Percentiles rank a stretch among this genome's conserved stretches.
phyloP scores from a whole-genome alignment of 2,113 vertebrate genomes.

The Trichechus manatus region DNA sequence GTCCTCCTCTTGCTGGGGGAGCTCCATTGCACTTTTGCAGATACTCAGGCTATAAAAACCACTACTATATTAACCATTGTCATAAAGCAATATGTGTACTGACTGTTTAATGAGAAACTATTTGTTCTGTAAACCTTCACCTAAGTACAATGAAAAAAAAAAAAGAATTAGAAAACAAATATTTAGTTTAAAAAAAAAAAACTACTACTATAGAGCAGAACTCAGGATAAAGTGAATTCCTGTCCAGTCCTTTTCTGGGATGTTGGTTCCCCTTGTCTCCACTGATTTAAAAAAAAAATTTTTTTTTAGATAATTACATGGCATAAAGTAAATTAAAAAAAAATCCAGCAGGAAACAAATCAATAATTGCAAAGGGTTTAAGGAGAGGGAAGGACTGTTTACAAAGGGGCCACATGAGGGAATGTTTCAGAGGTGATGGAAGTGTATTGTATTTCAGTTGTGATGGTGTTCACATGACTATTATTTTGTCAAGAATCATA shows the following conservation, averaged over 20 bases:
- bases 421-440: background rate
- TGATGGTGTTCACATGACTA: slow-evolving; percentile 18
- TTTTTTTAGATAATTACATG: slow-evolving; percentile 6
- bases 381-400: background rate
- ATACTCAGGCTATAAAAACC: background rate
- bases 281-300: slow-evolving; percentile 36
- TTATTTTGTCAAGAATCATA: slow-evolving; percentile 45
- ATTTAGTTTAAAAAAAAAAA: background rate
- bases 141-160: no score
- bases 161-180: no score
- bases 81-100: no score
- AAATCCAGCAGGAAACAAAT: background rate
- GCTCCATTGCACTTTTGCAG: background rate
- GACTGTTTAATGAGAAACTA: no score
- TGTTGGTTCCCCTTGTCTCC: background rate
- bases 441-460: background rate
- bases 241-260: background rate
- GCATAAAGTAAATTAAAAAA: slow-evolving; percentile 13
- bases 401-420: background rate
- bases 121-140: no score
- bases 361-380: background rate
- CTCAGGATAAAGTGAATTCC: slow-evolving; percentile 13
- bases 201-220: background rate
- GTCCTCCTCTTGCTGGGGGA: background rate
- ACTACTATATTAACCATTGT: background rate